A percentile compares a stretch with the other conserved stretches of the same genome.
Evolutionary conservation across 2,113 vertebrate species (phyloP).

Genomic region (Hippocampus zosterae): DNA sequence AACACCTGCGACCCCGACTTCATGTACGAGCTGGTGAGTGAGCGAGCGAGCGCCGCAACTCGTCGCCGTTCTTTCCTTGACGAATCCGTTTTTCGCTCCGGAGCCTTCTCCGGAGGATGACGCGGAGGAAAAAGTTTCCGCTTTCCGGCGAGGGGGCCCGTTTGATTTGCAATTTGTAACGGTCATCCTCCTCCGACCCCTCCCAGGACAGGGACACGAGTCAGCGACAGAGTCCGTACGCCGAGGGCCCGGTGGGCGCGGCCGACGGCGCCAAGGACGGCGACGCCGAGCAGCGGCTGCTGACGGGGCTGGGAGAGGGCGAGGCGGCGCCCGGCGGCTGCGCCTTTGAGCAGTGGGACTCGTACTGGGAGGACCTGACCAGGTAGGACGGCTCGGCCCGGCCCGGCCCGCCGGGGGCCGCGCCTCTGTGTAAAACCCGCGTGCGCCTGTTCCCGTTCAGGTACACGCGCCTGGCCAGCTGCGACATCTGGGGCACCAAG

Average conservation of each 20-base stretch:
- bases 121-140: no score
- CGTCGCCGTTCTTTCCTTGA: no score
- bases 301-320: constrained; percentile 79
- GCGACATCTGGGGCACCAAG: constrained; percentile 99
- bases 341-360: constrained; percentile 97
- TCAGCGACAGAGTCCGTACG: constrained; percentile 89
- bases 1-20: constrained; percentile 97
- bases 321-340: constrained; percentile 82
- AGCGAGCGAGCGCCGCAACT: no score
- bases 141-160: no score
- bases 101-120: no score
- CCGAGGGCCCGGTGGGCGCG: constrained; percentile 81
- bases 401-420: not conserved
- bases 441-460: constrained; percentile 42
- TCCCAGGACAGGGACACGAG: constrained; percentile 90
- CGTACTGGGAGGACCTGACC: constrained; percentile 97
- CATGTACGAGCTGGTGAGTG: constrained; percentile 97
- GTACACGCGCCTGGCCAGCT: constrained; percentile 94
- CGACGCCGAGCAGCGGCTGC: constrained; percentile 85
- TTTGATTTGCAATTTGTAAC: no score
- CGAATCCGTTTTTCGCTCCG: no score
- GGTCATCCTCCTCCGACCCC: constrained; percentile 2
- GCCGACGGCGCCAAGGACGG: constrained; percentile 90
- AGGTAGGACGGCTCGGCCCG: constrained; percentile 56
- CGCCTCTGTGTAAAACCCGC: not conserved